These are phyloP conservation scores for Ifrita kowaldi DNA, from an alignment of 2,113 vertebrate genomes.

Conservation along the genomic window DNA sequence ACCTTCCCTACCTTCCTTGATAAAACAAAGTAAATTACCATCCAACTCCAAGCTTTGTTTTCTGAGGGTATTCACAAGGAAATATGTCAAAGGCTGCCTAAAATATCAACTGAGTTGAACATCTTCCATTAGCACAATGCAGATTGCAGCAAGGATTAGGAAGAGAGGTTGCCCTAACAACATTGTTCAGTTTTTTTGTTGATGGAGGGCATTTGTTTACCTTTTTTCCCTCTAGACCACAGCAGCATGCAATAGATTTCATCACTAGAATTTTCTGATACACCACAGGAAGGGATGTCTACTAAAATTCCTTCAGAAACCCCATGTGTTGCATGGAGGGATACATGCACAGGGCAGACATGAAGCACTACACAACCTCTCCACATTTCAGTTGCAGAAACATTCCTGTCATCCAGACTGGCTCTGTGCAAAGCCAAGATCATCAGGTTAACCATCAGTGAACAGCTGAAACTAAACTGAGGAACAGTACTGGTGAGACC, in stretches of 20 bases:
- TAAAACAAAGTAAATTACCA: neutral
- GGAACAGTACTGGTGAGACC: neutral
- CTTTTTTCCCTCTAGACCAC: neutral
- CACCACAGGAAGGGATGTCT: neutral
- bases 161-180: neutral
- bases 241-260: neutral
- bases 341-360: neutral
- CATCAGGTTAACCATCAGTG: neutral
- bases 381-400: neutral
- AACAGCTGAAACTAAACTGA: neutral
- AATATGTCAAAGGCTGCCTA: neutral
- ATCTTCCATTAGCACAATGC: neutral
- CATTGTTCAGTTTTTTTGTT: neutral
- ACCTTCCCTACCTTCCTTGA: neutral
- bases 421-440: neutral
- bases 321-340: neutral
- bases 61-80: neutral
- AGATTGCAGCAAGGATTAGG: neutral
- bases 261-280: neutral
- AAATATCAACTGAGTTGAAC: neutral
- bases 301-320: neutral
- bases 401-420: neutral
- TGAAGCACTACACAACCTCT: neutral
- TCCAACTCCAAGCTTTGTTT: neutral
- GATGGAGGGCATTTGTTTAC: neutral